phyloP scores from a whole-genome alignment of 92 coral and sea anemone genomes.

The Zoanthus sansibaricus region DNA sequence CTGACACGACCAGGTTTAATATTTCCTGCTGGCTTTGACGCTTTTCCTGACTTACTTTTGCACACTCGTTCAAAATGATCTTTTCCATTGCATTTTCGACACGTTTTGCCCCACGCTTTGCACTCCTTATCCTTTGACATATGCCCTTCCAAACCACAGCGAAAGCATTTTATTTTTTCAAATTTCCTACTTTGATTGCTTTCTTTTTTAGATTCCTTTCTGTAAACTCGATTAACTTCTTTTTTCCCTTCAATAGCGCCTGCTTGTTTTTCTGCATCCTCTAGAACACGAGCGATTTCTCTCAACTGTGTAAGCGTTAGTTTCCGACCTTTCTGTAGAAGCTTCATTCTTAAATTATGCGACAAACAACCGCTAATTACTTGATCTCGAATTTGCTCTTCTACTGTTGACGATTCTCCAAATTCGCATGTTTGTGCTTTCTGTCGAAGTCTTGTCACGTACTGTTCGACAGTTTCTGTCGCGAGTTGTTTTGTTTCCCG shows the following conservation, averaged over 20 bases:
- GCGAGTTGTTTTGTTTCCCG: constrained; percentile 54
- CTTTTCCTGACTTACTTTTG: neutral
- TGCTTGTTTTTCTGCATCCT: constrained; percentile 65
- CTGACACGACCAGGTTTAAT: neutral
- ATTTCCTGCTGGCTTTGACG: neutral
- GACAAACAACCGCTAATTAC: constrained; percentile 50
- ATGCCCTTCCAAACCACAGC: neutral
- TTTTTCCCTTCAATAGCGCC: neutral
- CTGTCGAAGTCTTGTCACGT: constrained; percentile 60
- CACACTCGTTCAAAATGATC: neutral
- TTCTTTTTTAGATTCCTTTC: neutral
- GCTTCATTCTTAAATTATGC: neutral
- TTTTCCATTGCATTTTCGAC: neutral
- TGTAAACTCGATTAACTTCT: neutral
- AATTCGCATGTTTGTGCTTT: constrained; percentile 63
- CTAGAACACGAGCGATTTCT: constrained; percentile 55
- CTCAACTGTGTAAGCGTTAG: constrained; percentile 59
- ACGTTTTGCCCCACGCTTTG: neutral
- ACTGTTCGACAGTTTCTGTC: constrained; percentile 63
- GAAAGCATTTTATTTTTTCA: neutral
- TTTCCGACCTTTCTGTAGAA: constrained; percentile 53
- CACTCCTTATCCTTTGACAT: neutral
- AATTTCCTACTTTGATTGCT: neutral
- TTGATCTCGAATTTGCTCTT: no score
- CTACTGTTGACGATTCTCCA: constrained; percentile 41